phyloP scores from a whole-genome alignment of 2,888 invertebrate species.

The Trachelus stipa region DNA sequence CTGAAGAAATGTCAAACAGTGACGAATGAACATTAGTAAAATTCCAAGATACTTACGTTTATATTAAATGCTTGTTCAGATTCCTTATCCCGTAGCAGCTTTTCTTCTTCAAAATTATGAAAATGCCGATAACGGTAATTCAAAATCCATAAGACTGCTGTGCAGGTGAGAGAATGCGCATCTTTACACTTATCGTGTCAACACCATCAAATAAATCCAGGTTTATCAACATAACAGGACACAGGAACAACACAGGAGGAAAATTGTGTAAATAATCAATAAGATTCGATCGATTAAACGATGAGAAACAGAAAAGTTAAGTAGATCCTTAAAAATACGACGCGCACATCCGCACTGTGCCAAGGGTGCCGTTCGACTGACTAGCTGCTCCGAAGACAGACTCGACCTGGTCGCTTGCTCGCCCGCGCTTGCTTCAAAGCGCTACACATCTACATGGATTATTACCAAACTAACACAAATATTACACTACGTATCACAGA shows the following conservation, averaged over 20 bases:
- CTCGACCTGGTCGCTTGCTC: conserved; percentile 30
- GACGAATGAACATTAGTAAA: background rate
- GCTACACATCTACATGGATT: conserved; percentile 4
- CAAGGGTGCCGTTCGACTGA: conserved; percentile 41
- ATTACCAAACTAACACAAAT: background rate
- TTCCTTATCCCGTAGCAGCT: background rate
- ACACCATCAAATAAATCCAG: background rate
- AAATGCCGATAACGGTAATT: background rate
- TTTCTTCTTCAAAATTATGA: background rate
- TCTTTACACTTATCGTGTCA: background rate
- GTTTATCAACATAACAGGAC: background rate
- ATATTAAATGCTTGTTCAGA: background rate
- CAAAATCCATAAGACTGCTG: background rate
- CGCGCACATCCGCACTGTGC: conserved; percentile 22
- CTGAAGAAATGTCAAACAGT: background rate
- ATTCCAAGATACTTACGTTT: background rate
- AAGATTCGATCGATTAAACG: background rate
- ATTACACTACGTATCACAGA: background rate
- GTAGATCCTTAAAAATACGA: background rate
- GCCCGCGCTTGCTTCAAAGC: conserved; percentile 33
- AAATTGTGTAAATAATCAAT: background rate
- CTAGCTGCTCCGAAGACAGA: conserved; percentile 31
- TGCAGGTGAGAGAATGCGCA: background rate
- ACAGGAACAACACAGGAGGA: background rate
- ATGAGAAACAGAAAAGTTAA: background rate